These are phyloP conservation scores for sheep (Ovis aries) DNA, from an alignment of 2,113 vertebrate genomes.

Conservation along the genomic window ARS-UI_Ramb_v3.0 NC_056071.1:62066001-62066500, in stretches of 20 bases:
- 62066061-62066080: neutral
- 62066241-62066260: neutral
- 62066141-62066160: accelerated
- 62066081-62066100: neutral
- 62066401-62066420: neutral
- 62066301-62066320: accelerated
- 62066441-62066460: accelerated
- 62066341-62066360: neutral
- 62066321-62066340: accelerated
- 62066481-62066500: neutral
- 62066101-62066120: neutral
- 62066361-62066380: neutral
- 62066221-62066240: neutral
- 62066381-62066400: accelerated
- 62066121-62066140: neutral
- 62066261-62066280: neutral
- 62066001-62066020: accelerated
- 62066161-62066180: neutral
- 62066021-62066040: no score
- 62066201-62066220: neutral
- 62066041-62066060: accelerated
- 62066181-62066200: neutral
- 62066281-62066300: neutral
- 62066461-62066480: neutral
- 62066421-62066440: neutral